Evolutionary conservation across 2,888 invertebrate species (phyloP), one percentile per base, ranked within the genome.

Genomic region (Papilio elwesi): DNA sequence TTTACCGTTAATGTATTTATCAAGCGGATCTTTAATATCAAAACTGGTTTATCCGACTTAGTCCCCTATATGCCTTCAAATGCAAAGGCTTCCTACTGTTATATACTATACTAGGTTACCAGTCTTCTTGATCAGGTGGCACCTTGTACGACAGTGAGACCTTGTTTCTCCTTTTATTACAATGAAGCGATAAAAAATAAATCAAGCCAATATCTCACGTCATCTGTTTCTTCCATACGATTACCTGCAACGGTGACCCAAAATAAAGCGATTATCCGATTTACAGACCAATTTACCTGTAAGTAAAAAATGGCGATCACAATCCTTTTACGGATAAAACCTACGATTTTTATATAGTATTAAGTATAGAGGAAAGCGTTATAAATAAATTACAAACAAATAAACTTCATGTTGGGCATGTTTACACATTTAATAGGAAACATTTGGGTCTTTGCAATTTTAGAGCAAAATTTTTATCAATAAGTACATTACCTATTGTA

Each of bases 171-270:
- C 26, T 26, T 26, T 26, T 26, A 26, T 26, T 65, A 9, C 26
- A 51, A 51, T 65, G 1, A 51, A 65, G 8, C n/a, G 26, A 13
- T 36, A 0, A n/a, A 49, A 67, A 47, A 52, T 67, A 43, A 66
- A 67, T 67, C 38, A 67, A 12, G 47, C 12, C 26, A 48, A 38
- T 70, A 55, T 57, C 36, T 49, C 65, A 48, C 11, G 49, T 70
- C 57, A 47, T 53, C 70, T 55, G 26, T 63, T 65, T 48, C 52
- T 70, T 70, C 70, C 64, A 48, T 48, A 38, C 65, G 55, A 65
- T 70, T 70, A 70, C 38, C 36, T 38, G n/a, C 52, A 70, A 7
- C 55, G 55, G 55, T 55, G 70, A 55, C 70, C 53, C 55, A 63
- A 51, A 62, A 59, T 59, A 26, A 47, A 53, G 38, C 53, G 53